These are phyloP conservation scores for Amblyjoppa fuscipennis DNA, from an alignment of 2,888 invertebrate species.

Conservation along the genomic window DNA sequence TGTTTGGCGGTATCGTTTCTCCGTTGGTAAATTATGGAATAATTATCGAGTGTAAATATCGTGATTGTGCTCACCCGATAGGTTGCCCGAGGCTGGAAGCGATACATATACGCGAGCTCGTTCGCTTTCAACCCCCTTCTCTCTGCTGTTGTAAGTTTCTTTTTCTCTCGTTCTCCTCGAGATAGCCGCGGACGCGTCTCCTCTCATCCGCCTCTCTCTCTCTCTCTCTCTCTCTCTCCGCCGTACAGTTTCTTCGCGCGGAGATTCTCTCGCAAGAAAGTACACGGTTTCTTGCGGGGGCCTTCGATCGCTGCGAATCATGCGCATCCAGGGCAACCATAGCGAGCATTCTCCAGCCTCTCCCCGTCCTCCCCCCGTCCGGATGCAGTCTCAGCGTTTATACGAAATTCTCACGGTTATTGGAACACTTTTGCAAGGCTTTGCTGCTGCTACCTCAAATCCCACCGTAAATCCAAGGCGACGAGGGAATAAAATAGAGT, in stretches of 20 bases:
- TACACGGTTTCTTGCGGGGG: constrained; percentile 66
- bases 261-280: constrained; percentile 67
- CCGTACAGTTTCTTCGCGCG: constrained; percentile 56
- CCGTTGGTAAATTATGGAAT: constrained; percentile 63
- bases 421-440: constrained; percentile 33
- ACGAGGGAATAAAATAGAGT: constrained; percentile 25
- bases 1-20: constrained; percentile 49
- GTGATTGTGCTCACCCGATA: constrained; percentile 63
- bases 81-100: constrained; percentile 49
- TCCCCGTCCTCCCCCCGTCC: constrained; percentile 48
- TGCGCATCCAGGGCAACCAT: constrained; percentile 70
- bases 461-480: constrained; percentile 52
- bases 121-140: constrained; percentile 45
- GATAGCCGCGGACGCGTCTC: constrained; percentile 14
- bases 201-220: constrained; percentile 29
- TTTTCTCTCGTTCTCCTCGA: constrained; percentile 21
- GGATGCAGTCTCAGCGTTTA: constrained; percentile 64
- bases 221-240: constrained; percentile 29
- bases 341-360: constrained; percentile 64
- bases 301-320: constrained; percentile 68
- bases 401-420: constrained; percentile 69
- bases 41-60: constrained; percentile 68
- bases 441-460: constrained; percentile 41
- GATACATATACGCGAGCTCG: constrained; percentile 45
- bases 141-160: neutral